Base-by-base conservation (phyloP, 1,140 invertebrate species). In the Cheumatopsyche charites region DNA sequence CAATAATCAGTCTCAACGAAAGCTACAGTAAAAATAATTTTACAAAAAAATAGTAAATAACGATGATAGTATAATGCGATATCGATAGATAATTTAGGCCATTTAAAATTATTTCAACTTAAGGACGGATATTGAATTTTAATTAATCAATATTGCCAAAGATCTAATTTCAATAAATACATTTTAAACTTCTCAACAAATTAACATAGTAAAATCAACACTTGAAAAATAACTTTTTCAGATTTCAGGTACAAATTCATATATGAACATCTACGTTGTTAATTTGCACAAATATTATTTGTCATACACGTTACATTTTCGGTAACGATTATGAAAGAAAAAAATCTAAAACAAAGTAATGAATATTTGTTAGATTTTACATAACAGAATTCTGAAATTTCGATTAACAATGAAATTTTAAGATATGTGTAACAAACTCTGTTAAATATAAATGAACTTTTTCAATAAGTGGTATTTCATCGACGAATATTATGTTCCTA, bases 91-190 rank as follows among this genome's bases (percentile, higher is more conserved):
- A 4, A 47, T 47, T 15, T 47, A 15, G 11, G 15, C 11, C 43
- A n/a, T n/a, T 58, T 23, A 19, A 49, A 49, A 49, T 49, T 49
- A 4, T 5, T 19, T n/a, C 45, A 15, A 12, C n/a, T 42, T 15
- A 42, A 41, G 62, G 62, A 63, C 62, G 62, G 62, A 63, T 43
- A 63, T 43, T n/a, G 29, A 62, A 63, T 42, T 42, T 21, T n/a
- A 63, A 49, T 49, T 23, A 19, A 58, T 29, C 58, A 29, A 62
- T 52, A 3, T 19, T 52, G 7, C 17, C 23, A 58, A 58, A 25
- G 6, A 58, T 23, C 21, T 25, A 58, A 4, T 7, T 58, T 58
- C 12, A 58, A 15, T 13, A 47, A 19, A 23, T 19, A 58, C 15
- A 58, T 19, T 25, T 17, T 17, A 17, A 5, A 58, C n/a, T 15